These are phyloP conservation scores for Xestia c-nigrum DNA, from an alignment of 2,888 invertebrate genomes.

Conservation along the genomic window DNA sequence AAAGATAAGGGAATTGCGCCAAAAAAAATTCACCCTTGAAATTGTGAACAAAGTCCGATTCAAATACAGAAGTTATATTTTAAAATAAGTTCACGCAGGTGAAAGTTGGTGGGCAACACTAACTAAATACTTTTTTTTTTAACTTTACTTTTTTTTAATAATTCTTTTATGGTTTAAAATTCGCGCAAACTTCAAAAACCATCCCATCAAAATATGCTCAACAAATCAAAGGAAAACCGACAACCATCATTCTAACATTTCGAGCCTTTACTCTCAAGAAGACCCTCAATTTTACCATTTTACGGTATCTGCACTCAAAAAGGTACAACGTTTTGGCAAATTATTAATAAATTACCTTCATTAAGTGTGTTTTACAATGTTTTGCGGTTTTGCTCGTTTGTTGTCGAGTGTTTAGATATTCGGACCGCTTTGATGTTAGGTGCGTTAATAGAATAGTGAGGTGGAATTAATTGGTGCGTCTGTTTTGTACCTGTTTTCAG, in stretches of 20 bases:
- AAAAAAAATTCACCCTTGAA: too few species aligned
- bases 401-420: conserved; percentile 77
- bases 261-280: conserved; percentile 47
- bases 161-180: too few species aligned
- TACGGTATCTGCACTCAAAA: conserved; percentile 71
- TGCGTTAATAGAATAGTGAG: conserved; percentile 65
- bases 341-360: conserved; percentile 86
- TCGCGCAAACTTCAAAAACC: conserved; percentile 27
- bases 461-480: conserved; percentile 63
- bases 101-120: too few species aligned
- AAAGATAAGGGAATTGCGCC: too few species aligned
- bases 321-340: conserved; percentile 75
- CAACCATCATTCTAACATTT: conserved; percentile 46
- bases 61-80: too few species aligned
- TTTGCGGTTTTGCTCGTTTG: conserved; percentile 80
- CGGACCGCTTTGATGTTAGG: conserved; percentile 77
- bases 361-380: conserved; percentile 83
- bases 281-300: conserved; percentile 61
- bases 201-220: conserved; percentile 34
- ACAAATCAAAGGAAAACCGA: conserved; percentile 46
- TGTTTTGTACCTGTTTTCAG: conserved; percentile 30
- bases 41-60: too few species aligned
- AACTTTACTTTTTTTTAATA: too few species aligned
- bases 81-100: too few species aligned
- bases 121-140: too few species aligned